Conservation (phyloP, 2,797 vertebrate genomes). For the Liasis olivaceus region DNA sequence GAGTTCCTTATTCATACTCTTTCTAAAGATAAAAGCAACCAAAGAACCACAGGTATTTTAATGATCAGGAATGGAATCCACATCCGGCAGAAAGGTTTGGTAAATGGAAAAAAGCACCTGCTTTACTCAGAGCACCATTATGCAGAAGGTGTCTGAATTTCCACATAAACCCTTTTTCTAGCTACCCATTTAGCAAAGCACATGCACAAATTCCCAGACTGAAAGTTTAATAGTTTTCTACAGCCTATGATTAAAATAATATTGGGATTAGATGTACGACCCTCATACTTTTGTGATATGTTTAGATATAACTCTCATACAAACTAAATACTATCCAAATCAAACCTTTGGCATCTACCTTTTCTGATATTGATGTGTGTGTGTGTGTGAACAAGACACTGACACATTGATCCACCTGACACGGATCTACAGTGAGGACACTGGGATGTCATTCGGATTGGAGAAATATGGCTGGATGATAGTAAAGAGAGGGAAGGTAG, state of each 20-base stretch:
- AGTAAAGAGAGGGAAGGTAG: no score
- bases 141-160: not conserved
- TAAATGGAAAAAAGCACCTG: slow-evolving; percentile 44
- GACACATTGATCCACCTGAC: no score
- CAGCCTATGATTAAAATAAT: not conserved
- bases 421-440: no score
- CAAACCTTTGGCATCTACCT: not conserved
- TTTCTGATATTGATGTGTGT: not conserved
- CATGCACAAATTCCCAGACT: not conserved
- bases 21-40: slow-evolving; percentile 29
- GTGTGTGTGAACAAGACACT: no score
- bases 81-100: not conserved
- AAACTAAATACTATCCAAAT: slow-evolving; percentile 1
- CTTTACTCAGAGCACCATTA: not conserved
- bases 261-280: not conserved
- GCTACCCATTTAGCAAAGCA: slow-evolving; percentile 5
- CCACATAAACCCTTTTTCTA: not conserved
- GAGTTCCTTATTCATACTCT: slow-evolving; percentile 1
- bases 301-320: not conserved
- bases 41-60: slow-evolving; percentile 7
- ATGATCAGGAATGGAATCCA: slow-evolving; percentile 25
- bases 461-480: no score
- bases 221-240: accelerated
- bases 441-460: no score
- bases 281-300: not conserved